Percentiles rank a stretch among this genome's conserved stretches.
phyloP scores from a whole-genome alignment of 1,140 invertebrate genomes.

The Neelides sp. region DNA sequence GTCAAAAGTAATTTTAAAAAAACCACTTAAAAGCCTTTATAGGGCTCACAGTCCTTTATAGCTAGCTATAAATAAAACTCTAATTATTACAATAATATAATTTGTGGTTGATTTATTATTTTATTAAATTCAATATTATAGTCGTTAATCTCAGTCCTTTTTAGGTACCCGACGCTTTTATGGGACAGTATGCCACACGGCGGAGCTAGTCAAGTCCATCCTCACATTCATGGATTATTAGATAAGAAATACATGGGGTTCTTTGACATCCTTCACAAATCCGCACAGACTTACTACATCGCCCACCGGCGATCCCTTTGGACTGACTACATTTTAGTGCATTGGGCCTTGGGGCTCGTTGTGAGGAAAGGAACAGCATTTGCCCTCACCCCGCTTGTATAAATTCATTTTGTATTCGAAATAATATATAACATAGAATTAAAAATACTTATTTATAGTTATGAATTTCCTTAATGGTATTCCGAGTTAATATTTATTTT shows the following conservation, averaged over 20 bases:
- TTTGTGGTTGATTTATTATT: conserved; percentile 7
- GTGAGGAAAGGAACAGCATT: conserved; percentile 34
- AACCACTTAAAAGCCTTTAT: too few relatives aligned
- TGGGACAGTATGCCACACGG: conserved; percentile 41
- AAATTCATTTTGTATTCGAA: not conserved
- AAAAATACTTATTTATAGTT: not conserved
- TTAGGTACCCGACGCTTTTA: conserved; percentile 36
- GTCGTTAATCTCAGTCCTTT: conserved; percentile 21
- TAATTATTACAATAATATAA: not conserved
- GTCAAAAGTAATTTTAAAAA: conserved; percentile 26
- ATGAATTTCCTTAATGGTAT: too few relatives aligned
- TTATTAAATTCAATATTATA: conserved; percentile 33
- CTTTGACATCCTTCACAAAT: conserved; percentile 35
- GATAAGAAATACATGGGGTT: conserved; percentile 37
- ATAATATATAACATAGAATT: not conserved
- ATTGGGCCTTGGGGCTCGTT: conserved; percentile 37
- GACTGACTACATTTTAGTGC: conserved; percentile 36
- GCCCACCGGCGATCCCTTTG: conserved; percentile 34
- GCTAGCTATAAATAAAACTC: not conserved
- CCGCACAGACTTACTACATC: conserved; percentile 33
- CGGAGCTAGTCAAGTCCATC: conserved; percentile 42
- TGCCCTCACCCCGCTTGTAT: conserved; percentile 37
- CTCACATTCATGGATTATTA: conserved; percentile 40
- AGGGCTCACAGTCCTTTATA: not conserved
- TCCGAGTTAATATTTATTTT: conserved; percentile 2